phyloP scores from a whole-genome alignment of 2,113 vertebrate genomes.

The Corydoras sp. region DNA sequence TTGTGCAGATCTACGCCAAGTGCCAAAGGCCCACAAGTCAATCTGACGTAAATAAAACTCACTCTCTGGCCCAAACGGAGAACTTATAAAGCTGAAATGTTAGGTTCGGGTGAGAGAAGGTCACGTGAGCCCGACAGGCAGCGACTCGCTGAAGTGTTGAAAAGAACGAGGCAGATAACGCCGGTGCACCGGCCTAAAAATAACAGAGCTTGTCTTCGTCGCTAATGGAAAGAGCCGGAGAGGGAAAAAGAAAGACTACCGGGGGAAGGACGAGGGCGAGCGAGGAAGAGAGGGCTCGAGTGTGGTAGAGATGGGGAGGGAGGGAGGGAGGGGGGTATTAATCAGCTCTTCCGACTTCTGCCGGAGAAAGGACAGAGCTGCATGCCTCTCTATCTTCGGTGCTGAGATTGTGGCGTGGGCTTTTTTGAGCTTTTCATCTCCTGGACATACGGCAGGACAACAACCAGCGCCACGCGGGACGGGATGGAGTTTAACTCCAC shows the following conservation, averaged over 20 bases:
- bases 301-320: not conserved
- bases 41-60: not conserved
- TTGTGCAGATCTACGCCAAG: not conserved
- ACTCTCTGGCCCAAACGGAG: not conserved
- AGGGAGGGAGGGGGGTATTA: slow-evolving; percentile 48
- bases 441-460: slow-evolving; percentile 30
- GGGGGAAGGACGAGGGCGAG: slow-evolving; percentile 31
- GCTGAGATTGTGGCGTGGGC: slow-evolving; percentile 53
- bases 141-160: slow-evolving; percentile 66
- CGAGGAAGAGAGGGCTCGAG: slow-evolving; percentile 29
- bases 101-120: slow-evolving; percentile 55
- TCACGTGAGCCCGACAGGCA: slow-evolving; percentile 53
- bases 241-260: slow-evolving; percentile 1
- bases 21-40: slow-evolving; percentile 11
- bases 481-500: slow-evolving; percentile 37
- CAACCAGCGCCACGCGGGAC: slow-evolving; percentile 16
- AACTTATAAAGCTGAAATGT: not conserved
- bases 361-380: slow-evolving; percentile 71
- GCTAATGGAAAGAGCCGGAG: slow-evolving; percentile 45
- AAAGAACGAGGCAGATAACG: slow-evolving; percentile 73
- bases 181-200: slow-evolving; percentile 65
- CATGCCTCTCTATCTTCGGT: slow-evolving; percentile 63
- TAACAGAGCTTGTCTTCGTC: slow-evolving; percentile 56
- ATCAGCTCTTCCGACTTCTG: slow-evolving; percentile 76
- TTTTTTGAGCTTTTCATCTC: slow-evolving; percentile 51